Conservation (phyloP, 2,888 invertebrate genomes). For the Sinelater perroti region DNA sequence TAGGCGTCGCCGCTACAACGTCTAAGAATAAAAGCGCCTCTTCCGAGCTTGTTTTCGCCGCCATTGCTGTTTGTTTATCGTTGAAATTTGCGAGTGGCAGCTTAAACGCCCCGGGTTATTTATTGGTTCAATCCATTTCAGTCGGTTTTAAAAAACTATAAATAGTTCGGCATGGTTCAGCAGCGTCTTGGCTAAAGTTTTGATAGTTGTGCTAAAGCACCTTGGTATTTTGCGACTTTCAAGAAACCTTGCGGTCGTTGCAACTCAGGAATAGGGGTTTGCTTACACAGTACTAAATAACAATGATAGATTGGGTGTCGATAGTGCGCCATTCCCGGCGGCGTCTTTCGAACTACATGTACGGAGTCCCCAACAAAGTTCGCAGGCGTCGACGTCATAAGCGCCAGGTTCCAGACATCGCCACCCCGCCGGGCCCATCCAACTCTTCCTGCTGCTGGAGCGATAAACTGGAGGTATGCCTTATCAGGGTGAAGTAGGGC, state of each 20-base stretch:
- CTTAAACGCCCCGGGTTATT: too few species aligned
- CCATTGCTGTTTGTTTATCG: slow-evolving; percentile 13
- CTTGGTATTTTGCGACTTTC: too few species aligned
- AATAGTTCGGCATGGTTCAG: too few species aligned
- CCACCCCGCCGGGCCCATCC: slow-evolving; percentile 25
- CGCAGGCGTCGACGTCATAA: slow-evolving; percentile 65
- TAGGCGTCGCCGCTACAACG: slow-evolving; percentile 40
- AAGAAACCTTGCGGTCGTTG: too few species aligned
- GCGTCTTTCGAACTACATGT: slow-evolving; percentile 76
- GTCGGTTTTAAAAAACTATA: too few species aligned
- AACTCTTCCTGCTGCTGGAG: slow-evolving; percentile 60
- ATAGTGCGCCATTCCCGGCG: slow-evolving; percentile 77
- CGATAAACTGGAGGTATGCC: slow-evolving; percentile 54
- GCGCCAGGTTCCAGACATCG: slow-evolving; percentile 24
- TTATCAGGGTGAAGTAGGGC: slow-evolving; percentile 1
- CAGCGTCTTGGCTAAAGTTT: too few species aligned
- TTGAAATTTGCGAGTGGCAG: not conserved
- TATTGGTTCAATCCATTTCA: not conserved
- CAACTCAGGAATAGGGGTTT: not conserved
- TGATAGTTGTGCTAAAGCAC: not conserved
- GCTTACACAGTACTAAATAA: slow-evolving; percentile 21
- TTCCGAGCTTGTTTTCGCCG: slow-evolving; percentile 11
- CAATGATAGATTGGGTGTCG: slow-evolving; percentile 82
- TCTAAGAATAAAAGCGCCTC: slow-evolving; percentile 35
- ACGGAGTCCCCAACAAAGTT: slow-evolving; percentile 71